phyloP scores from a whole-genome alignment of 2,888 invertebrate genomes.

The Campaea margaritaria region DNA sequence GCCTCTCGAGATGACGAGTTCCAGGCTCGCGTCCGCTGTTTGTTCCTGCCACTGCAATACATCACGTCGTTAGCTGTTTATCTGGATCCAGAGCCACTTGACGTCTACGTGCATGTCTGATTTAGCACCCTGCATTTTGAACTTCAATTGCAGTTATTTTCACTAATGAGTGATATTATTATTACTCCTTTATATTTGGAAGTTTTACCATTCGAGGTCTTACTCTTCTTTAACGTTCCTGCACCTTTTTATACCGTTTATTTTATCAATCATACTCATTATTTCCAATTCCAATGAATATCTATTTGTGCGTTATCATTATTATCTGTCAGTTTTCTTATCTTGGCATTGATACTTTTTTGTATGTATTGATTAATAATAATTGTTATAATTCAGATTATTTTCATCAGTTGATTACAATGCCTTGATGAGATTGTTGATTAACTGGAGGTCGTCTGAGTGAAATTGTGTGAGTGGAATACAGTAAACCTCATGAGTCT shows the following conservation, averaged over 20 bases:
- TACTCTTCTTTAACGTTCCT: too few species aligned
- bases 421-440: conserved; percentile 49
- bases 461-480: conserved; percentile 28
- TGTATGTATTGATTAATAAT: conserved; percentile 52
- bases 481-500: conserved; percentile 52
- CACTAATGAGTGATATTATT: neutral
- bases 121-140: conserved; percentile 18
- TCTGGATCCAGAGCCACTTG: conserved; percentile 34
- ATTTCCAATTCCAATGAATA: neutral
- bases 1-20: conserved; percentile 61
- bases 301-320: conserved; percentile 16
- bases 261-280: neutral
- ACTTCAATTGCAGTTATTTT: conserved; percentile 5
- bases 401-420: conserved; percentile 53
- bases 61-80: conserved; percentile 59
- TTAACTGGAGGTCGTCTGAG: conserved; percentile 34
- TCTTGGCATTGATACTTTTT: conserved; percentile 53
- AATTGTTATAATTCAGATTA: conserved; percentile 47
- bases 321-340: conserved; percentile 51
- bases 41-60: conserved; percentile 58
- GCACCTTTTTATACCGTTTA: too few species aligned
- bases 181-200: too few species aligned
- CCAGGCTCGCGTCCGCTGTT: conserved; percentile 56
- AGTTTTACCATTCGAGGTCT: too few species aligned
- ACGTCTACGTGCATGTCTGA: conserved; percentile 17